phyloP scores from a whole-genome alignment of 1,140 invertebrate species.

The Eumeta japonica region DNA sequence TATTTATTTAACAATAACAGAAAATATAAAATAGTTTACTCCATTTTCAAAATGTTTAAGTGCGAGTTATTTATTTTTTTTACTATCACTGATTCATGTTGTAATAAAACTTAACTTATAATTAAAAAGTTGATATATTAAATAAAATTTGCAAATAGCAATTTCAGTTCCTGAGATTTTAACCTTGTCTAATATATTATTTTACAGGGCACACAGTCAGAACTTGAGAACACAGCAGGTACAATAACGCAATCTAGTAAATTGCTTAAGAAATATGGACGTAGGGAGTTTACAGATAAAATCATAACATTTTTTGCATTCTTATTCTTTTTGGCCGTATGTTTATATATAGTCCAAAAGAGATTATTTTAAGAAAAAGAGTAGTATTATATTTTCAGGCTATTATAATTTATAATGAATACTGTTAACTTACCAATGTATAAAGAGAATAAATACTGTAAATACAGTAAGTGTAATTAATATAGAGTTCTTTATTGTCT shows the following conservation, averaged over 20 bases:
- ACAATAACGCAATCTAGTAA: slow-evolving; percentile 86
- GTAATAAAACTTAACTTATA: no score
- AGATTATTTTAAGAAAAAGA: slow-evolving; percentile 32
- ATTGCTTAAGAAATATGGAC: slow-evolving; percentile 89
- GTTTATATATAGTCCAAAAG: slow-evolving; percentile 89
- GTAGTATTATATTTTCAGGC: not conserved
- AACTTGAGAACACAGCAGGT: slow-evolving; percentile 81
- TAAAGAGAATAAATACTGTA: no score
- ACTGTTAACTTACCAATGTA: no score
- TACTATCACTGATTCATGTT: not conserved
- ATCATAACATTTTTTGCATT: slow-evolving; percentile 87
- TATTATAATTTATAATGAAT: not conserved
- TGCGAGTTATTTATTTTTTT: not conserved
- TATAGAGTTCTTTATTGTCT: no score
- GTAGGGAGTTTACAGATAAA: slow-evolving; percentile 93
- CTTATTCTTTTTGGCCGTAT: slow-evolving; percentile 87
- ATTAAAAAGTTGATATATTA: slow-evolving; percentile 7
- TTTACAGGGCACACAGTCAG: slow-evolving; percentile 73
- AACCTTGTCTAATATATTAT: slow-evolving; percentile 13
- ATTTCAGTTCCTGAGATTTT: slow-evolving; percentile 2
- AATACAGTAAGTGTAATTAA: no score
- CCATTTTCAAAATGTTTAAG: not conserved
- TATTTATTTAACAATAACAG: not conserved
- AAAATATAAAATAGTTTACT: not conserved
- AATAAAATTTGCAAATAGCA: slow-evolving; percentile 7